Percentiles rank a stretch among this genome's conserved stretches.
phyloP scores from a whole-genome alignment of 64 coral and sea anemone genomes.

The Exaiptasia diaphana region DNA sequence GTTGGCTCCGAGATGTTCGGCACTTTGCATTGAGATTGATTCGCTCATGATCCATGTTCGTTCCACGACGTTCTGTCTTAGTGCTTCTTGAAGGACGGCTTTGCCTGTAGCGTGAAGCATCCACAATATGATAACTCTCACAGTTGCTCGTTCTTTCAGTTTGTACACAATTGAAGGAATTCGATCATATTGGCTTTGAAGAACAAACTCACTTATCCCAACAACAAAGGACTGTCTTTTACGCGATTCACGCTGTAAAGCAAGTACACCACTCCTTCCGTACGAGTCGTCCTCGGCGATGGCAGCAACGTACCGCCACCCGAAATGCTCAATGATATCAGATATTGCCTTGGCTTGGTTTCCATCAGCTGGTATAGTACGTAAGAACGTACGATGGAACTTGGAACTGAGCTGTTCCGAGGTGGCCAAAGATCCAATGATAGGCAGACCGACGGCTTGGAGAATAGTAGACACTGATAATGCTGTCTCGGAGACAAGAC shows the following conservation, averaged over 20 bases:
- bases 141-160: neutral
- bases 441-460: neutral
- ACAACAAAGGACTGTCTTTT: neutral
- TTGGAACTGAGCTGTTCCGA: neutral
- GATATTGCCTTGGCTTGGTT: slow-evolving; percentile 50
- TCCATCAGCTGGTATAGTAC: slow-evolving; percentile 2
- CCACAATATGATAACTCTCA: slow-evolving; percentile 2
- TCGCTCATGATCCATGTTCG: slow-evolving; percentile 24
- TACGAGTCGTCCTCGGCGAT: slow-evolving; percentile 24
- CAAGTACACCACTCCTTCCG: neutral
- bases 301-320: slow-evolving; percentile 59
- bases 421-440: neutral
- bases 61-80: neutral
- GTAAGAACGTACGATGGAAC: neutral
- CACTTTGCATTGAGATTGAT: neutral
- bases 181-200: neutral
- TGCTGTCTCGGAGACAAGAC: neutral
- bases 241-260: neutral
- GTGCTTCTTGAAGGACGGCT: neutral
- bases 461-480: neutral
- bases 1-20: neutral
- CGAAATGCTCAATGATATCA: slow-evolving; percentile 37
- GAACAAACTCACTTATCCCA: slow-evolving; percentile 3
- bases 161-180: slow-evolving; percentile 7
- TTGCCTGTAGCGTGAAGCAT: neutral